Conservation (phyloP, 1,140 invertebrate species). For the Frieseomelitta varia region DNA sequence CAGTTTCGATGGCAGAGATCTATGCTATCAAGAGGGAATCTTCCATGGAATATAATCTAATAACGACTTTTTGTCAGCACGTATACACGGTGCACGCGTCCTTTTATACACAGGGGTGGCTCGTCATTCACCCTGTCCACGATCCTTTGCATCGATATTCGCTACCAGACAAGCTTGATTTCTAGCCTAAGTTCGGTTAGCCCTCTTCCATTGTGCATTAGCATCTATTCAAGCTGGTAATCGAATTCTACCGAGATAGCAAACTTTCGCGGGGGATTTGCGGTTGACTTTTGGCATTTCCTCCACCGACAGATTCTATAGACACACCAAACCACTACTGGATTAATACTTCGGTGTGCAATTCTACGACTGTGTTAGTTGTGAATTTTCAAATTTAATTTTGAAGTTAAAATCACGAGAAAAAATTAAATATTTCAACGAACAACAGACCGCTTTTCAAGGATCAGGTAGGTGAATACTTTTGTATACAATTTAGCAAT, state of each 20-base stretch:
- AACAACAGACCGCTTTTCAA: background rate
- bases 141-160: conserved; percentile 41
- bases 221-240: conserved; percentile 81
- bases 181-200: conserved; percentile 68
- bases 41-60: conserved; percentile 76
- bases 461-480: background rate
- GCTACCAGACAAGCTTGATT: conserved; percentile 63
- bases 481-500: background rate
- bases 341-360: background rate
- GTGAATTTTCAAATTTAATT: background rate
- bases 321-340: background rate
- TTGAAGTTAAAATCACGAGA: background rate
- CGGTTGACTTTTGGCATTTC: conserved; percentile 75
- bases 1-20: background rate
- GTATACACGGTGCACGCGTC: conserved; percentile 74
- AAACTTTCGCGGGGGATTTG: conserved; percentile 79
- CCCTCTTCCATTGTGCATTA: conserved; percentile 80
- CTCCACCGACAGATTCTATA: background rate
- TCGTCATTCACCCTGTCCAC: conserved; percentile 21
- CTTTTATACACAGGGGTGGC: conserved; percentile 64
- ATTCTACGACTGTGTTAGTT: background rate
- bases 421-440: background rate
- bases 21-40: conserved; percentile 38
- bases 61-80: conserved; percentile 79
- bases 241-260: conserved; percentile 81